These are phyloP conservation scores for Drepana arcuata DNA, from an alignment of 1,140 invertebrate species.

Conservation along the genomic window DNA sequence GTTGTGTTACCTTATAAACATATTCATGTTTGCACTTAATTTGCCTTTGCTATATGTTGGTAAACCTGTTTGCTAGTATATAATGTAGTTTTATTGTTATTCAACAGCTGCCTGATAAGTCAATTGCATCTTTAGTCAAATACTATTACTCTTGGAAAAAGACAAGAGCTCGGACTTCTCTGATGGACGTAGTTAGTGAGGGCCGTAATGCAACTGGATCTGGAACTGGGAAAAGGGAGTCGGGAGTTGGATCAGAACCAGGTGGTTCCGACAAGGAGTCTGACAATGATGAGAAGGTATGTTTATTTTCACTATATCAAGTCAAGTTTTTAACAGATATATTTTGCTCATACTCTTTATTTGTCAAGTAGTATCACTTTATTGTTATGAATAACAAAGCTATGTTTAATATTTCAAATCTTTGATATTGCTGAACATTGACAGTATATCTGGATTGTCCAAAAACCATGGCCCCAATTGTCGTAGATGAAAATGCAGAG, in stretches of 20 bases:
- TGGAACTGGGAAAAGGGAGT: constrained; percentile 71
- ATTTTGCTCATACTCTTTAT: constrained; percentile 19
- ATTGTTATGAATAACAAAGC: too few species aligned
- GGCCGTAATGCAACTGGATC: constrained; percentile 74
- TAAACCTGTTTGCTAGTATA: too few species aligned
- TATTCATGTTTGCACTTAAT: constrained; percentile 3
- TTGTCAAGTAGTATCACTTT: too few species aligned
- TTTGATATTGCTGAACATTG: constrained; percentile 12
- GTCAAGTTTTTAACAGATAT: constrained; percentile 15
- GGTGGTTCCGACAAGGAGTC: constrained; percentile 89
- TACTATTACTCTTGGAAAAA: constrained; percentile 99
- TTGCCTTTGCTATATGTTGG: too few species aligned
- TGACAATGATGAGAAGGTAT: constrained; percentile 91
- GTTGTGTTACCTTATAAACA: too few species aligned
- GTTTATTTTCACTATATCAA: constrained; percentile 27
- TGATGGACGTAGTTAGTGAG: constrained; percentile 85
- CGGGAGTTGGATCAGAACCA: constrained; percentile 83
- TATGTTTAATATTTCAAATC: constrained; percentile 2
- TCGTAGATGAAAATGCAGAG: constrained; percentile 69
- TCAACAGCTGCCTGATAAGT: constrained; percentile 89
- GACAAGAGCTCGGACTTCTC: constrained; percentile 89
- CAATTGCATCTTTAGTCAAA: constrained; percentile 95
- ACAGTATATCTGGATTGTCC: constrained; percentile 66
- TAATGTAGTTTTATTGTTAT: constrained; percentile 10
- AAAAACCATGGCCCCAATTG: too few species aligned